Evolutionary conservation across 2,113 vertebrate genomes (phyloP).

Genomic region (Casuarius casuarius): DNA sequence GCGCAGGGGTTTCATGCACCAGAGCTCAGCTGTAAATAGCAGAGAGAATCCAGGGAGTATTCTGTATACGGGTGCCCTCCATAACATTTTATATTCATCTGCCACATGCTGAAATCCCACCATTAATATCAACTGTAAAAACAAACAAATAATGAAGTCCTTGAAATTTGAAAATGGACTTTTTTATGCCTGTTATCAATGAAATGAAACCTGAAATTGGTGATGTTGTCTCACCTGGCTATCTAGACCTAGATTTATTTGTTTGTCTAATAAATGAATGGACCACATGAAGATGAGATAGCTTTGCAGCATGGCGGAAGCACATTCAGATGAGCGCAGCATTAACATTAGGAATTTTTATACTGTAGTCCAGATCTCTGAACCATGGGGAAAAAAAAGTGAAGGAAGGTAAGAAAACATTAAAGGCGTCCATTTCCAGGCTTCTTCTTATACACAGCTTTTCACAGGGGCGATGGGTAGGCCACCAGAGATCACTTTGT

Average conservation of each 20-base stretch:
- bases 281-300: not conserved
- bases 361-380: not conserved
- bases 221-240: not conserved
- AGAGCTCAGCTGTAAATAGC: constrained; percentile 67
- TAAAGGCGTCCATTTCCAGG: not conserved
- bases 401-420: not conserved
- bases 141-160: not conserved
- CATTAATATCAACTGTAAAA: not conserved
- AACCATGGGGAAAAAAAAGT: not conserved
- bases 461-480: not conserved
- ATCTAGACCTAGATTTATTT: not conserved
- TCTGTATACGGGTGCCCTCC: not conserved
- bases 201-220: not conserved
- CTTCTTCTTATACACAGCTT: not conserved
- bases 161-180: constrained; percentile 1
- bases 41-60: not conserved
- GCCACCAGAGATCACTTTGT: not conserved
- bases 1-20: constrained; percentile 55
- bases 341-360: not conserved
- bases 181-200: not conserved
- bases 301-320: not conserved
- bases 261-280: constrained; percentile 8
- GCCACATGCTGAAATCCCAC: constrained; percentile 5
- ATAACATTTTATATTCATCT: constrained; percentile 16
- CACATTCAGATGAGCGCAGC: not conserved